Base-by-base conservation (phyloP, 2,113 vertebrate genomes). In the Promerops cafer region DNA sequence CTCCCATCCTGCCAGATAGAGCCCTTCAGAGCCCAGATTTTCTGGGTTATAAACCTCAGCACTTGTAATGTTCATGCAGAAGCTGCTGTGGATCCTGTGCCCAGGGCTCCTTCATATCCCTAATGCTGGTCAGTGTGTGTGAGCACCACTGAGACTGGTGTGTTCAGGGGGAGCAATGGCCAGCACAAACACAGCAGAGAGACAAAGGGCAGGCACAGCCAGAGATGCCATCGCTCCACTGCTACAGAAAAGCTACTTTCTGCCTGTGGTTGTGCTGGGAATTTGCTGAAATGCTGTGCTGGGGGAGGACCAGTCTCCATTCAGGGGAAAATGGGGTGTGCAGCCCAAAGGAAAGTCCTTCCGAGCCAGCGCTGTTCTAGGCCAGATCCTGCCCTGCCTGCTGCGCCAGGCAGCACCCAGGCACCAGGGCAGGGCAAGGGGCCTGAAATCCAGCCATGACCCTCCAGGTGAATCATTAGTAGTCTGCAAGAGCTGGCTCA, bases 11-110 rank as follows among this genome's bases (percentile, higher is more conserved):
- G 1, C 65, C 35, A 63, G 40, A 83, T 45, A 86, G 93, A 93
- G 85, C 87, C 91, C 95, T 97, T 96, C 93, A 59, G 90, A 94
- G 94, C 63, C 37, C 45, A 14, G 11, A 56, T 92, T 90, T 96
- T 88, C 78, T 90, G 87, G 79, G 82, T 70, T 94, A 57, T 91
- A 94, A 95, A 96, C 72, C 65, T 86, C 84, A 15, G 40, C 3
- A 10, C 64, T 57, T 6, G 1, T n/a, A 47, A 10, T 13, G 81
- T 59, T 71, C 66, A 11, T 5, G 71, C 10, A n/a, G 59, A 71
- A 53, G 54, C 76, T 86, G 56, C 49, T 45, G 60, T 0, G 9
- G 64, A 39, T 70, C 54, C 59, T 0, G 39, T 5, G 5, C 35
- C 59, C 1, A 5, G 37, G 45, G 30, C 13, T 91, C 13, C 60